A percentile compares a stretch with the other conserved stretches of the same genome.
Evolutionary conservation across 2,113 vertebrate genomes (phyloP).

Genomic region (Tylochromis polylepis): DNA sequence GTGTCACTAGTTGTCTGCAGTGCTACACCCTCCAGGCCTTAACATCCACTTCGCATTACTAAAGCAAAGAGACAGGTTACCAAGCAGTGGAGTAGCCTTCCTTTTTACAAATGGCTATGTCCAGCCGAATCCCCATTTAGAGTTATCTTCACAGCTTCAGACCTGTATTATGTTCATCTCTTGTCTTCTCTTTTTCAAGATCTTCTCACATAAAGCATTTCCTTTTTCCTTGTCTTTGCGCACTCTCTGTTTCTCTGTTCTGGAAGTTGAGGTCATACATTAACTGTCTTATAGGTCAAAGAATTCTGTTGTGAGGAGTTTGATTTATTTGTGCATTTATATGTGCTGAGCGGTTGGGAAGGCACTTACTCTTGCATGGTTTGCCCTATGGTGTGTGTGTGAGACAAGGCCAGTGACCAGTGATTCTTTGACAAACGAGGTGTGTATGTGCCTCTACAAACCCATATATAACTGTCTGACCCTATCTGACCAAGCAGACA

Average conservation of each 20-base stretch:
- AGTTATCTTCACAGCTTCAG: background rate
- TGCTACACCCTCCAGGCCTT: background rate
- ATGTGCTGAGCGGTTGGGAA: conserved; percentile 50
- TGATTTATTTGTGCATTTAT: conserved; percentile 72
- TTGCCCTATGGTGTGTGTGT: conserved; percentile 49
- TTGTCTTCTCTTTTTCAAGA: background rate
- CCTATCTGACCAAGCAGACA: conserved; percentile 45
- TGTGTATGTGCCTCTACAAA: conserved; percentile 41
- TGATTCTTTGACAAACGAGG: conserved; percentile 65
- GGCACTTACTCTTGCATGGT: conserved; percentile 53
- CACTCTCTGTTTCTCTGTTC: background rate
- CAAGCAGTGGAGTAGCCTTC: background rate
- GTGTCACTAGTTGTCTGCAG: background rate
- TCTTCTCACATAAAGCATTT: background rate
- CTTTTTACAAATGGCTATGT: conserved; percentile 6
- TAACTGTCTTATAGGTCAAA: conserved; percentile 42
- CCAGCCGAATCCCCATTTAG: background rate
- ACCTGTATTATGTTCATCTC: background rate
- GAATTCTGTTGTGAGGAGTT: conserved; percentile 35
- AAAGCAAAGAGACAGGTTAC: background rate
- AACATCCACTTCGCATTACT: background rate
- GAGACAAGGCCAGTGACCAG: conserved; percentile 56
- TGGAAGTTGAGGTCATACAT: conserved; percentile 35
- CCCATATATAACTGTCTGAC: conserved; percentile 65
- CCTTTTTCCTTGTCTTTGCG: background rate